Conservation (phyloP, 2,797 vertebrate species). For the Poliocrania exsul region DNA sequence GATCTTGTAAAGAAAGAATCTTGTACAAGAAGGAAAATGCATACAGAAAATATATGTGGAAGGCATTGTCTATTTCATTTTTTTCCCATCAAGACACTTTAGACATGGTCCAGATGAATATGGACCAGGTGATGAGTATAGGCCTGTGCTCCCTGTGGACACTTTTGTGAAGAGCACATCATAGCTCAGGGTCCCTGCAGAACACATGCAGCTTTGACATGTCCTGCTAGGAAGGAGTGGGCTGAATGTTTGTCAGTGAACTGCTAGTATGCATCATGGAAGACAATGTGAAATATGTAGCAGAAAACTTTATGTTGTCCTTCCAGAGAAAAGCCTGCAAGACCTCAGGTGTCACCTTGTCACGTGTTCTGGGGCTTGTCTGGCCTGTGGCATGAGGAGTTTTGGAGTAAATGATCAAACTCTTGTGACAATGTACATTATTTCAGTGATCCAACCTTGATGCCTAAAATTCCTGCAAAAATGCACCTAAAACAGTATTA, state of each 20-base stretch:
- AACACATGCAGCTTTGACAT: not conserved
- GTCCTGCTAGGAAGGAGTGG: not conserved
- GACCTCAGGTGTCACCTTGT: fast-evolving
- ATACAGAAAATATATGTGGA: not conserved
- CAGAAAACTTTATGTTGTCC: not conserved
- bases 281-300: not conserved
- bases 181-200: not conserved
- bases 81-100: not conserved
- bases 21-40: not conserved
- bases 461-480: no score
- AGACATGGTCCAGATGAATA: not conserved
- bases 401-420: not conserved
- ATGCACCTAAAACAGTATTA: no score
- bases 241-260: not conserved
- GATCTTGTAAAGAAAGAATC: not conserved
- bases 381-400: not conserved
- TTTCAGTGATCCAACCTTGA: not conserved
- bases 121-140: not conserved
- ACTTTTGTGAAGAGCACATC: not conserved
- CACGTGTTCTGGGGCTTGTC: not conserved
- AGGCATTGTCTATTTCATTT: not conserved
- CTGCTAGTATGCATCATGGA: not conserved
- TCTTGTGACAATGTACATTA: not conserved
- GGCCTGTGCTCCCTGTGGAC: not conserved
- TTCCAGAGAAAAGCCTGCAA: not conserved